phyloP scores from a whole-genome alignment of 2,113 vertebrate genomes.

The Chrysemys picta region DNA sequence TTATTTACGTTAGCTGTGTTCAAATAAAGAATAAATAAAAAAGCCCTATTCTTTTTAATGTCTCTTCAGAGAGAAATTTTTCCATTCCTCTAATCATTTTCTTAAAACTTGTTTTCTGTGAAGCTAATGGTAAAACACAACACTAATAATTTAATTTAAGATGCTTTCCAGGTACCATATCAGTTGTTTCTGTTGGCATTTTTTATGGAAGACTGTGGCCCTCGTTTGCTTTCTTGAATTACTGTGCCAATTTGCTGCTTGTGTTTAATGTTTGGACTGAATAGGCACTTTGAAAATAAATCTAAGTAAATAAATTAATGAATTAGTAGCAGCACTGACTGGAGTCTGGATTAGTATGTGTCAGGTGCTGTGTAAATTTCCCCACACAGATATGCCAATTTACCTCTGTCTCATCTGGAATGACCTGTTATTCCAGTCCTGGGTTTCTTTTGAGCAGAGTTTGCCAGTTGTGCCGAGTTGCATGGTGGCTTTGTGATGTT shows the following conservation, averaged over 20 bases:
- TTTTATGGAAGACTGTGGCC: neutral
- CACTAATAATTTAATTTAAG: neutral
- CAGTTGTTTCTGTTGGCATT: neutral
- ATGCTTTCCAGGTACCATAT: neutral
- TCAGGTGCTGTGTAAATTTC: neutral
- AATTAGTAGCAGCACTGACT: neutral
- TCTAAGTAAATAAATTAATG: neutral
- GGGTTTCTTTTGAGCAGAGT: slow-evolving; percentile 20
- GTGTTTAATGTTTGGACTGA: neutral
- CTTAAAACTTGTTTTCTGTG: neutral
- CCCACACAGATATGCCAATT: neutral
- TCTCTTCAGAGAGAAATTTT: neutral
- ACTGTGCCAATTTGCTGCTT: neutral
- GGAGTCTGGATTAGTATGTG: neutral
- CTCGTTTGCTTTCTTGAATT: neutral
- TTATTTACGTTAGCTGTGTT: too few species aligned
- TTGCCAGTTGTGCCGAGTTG: neutral
- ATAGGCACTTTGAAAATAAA: neutral
- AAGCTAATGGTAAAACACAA: neutral
- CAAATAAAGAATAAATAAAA: too few species aligned
- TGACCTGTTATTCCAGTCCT: slow-evolving; percentile 16
- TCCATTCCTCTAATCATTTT: neutral
- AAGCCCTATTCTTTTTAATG: neutral
- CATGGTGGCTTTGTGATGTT: slow-evolving; percentile 27
- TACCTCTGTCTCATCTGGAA: neutral